A percentile compares a stretch with the other conserved stretches of the same genome.
Evolutionary conservation across 2,113 vertebrate genomes (phyloP).

Genomic region (Seriola dumerili): DNA sequence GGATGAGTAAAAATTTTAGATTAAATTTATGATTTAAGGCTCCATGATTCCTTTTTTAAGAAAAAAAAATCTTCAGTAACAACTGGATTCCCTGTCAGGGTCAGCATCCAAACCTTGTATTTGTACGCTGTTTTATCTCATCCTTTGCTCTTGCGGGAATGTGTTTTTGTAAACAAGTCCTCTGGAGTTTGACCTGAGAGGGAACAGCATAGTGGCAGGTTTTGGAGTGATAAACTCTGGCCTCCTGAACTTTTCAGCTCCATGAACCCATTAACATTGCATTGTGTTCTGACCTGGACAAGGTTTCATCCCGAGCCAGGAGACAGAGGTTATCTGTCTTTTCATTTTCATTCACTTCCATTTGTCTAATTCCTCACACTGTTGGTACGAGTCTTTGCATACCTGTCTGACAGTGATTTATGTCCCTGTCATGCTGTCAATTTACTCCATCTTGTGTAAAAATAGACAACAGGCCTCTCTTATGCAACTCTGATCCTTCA

Average conservation of each 20-base stretch:
- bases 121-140: neutral
- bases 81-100: neutral
- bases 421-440: slow-evolving; percentile 5
- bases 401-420: slow-evolving; percentile 29
- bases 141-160: slow-evolving; percentile 40
- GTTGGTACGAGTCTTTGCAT: neutral
- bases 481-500: slow-evolving; percentile 5
- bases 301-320: slow-evolving; percentile 13
- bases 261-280: slow-evolving; percentile 13
- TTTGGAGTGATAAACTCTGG: slow-evolving; percentile 48
- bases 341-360: slow-evolving; percentile 9
- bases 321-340: slow-evolving; percentile 20
- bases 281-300: slow-evolving; percentile 23
- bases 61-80: no score
- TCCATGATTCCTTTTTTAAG: no score
- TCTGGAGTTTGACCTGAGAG: slow-evolving; percentile 55
- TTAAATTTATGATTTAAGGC: no score
- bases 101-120: slow-evolving; percentile 7
- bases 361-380: slow-evolving; percentile 8
- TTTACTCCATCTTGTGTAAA: slow-evolving; percentile 13
- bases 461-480: neutral
- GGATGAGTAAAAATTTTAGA: no score
- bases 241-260: slow-evolving; percentile 29
- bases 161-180: slow-evolving; percentile 38
- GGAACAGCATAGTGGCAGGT: slow-evolving; percentile 43